phyloP scores from a whole-genome alignment of 1,140 invertebrate species.

The Drosophila leontia region DNA sequence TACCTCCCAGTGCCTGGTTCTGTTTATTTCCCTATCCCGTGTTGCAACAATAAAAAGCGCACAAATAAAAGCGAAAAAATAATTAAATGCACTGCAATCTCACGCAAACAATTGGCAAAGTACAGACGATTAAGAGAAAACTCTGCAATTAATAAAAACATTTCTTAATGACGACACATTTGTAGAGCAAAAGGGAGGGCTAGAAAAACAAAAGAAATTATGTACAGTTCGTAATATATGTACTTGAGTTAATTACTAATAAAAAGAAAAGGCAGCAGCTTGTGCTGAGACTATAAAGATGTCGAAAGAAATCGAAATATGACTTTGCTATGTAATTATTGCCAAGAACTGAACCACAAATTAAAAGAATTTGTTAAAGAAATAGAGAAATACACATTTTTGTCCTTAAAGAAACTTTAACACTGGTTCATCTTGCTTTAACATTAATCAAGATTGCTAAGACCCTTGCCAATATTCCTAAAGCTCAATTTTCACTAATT shows the following conservation, averaged over 20 bases:
- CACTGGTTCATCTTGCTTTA: too few species aligned
- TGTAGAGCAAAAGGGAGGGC: background rate
- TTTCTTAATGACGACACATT: background rate
- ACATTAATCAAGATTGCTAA: background rate
- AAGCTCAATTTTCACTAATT: background rate
- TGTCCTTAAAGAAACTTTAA: too few species aligned
- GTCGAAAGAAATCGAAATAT: background rate
- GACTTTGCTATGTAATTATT: background rate
- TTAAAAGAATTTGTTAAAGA: background rate
- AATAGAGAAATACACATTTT: background rate
- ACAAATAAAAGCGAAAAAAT: background rate
- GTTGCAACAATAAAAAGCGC: background rate
- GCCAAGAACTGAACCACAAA: background rate
- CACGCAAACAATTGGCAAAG: background rate
- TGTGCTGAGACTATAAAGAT: background rate
- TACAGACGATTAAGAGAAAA: background rate
- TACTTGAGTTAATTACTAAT: background rate
- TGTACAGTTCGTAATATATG: background rate
- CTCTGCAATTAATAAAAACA: background rate
- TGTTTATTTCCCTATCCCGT: background rate
- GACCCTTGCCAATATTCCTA: background rate
- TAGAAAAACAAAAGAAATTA: background rate
- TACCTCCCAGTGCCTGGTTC: background rate
- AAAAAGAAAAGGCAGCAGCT: background rate
- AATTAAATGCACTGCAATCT: conserved; percentile 1